Evolutionary conservation across 1,140 invertebrate species (phyloP).

Genomic region (Aphelenchoides besseyi): DNA sequence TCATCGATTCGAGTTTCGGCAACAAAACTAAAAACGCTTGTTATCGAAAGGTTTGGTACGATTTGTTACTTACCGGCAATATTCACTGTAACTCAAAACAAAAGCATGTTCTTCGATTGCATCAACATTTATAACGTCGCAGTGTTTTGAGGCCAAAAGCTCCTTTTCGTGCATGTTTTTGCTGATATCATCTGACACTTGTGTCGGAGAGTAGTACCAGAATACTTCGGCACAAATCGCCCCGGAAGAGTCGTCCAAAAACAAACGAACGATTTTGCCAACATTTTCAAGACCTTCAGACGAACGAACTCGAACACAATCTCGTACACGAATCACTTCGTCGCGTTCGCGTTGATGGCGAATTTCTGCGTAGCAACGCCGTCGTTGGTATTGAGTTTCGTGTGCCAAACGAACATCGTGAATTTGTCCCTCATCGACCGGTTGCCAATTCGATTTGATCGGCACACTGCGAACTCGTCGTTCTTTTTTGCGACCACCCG

Average conservation of each 20-base stretch:
- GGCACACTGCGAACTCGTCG: not conserved
- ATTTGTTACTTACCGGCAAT: slow-evolving; percentile 28
- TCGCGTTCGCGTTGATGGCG: slow-evolving; percentile 26
- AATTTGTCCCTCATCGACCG: slow-evolving; percentile 19
- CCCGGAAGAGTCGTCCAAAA: slow-evolving; percentile 29
- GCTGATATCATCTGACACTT: slow-evolving; percentile 21
- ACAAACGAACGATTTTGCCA: slow-evolving; percentile 32
- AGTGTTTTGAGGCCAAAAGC: slow-evolving; percentile 31
- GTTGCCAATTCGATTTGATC: slow-evolving; percentile 31
- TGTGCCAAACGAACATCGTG: not conserved
- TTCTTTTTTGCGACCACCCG: slow-evolving; percentile 16
- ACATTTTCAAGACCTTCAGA: slow-evolving; percentile 38
- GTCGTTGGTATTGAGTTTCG: not conserved
- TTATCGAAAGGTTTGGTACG: not conserved
- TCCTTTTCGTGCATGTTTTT: slow-evolving; percentile 29
- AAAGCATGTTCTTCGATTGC: slow-evolving; percentile 27
- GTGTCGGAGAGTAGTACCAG: slow-evolving; percentile 35
- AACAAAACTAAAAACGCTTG: slow-evolving; percentile 31
- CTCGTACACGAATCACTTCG: slow-evolving; percentile 29
- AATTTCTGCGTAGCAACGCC: slow-evolving; percentile 32
- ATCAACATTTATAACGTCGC: slow-evolving; percentile 38
- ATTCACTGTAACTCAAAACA: slow-evolving; percentile 33
- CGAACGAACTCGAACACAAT: slow-evolving; percentile 33
- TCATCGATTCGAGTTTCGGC: slow-evolving; percentile 30
- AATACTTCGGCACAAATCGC: slow-evolving; percentile 19